phyloP scores from a whole-genome alignment of 2,888 invertebrate genomes.

The Brassicogethes aeneus region DNA sequence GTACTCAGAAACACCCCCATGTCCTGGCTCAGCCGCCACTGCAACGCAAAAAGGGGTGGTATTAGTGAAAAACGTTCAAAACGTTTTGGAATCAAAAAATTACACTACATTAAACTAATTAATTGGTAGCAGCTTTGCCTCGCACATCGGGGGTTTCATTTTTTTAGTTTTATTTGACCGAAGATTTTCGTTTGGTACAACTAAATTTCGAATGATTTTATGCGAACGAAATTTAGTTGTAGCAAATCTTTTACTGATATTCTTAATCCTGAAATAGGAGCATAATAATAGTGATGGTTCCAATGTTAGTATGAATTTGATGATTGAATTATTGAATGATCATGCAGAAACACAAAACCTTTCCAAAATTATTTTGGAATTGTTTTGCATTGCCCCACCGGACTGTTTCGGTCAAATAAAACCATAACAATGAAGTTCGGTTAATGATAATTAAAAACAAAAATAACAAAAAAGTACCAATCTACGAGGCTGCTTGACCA shows the following conservation, averaged over 20 bases:
- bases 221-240: too few relatives aligned
- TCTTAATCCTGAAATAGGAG: slow-evolving; percentile 1
- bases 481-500: slow-evolving; percentile 85
- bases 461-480: slow-evolving; percentile 63
- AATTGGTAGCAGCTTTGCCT: slow-evolving; percentile 40
- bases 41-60: slow-evolving; percentile 9
- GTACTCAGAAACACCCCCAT: slow-evolving; percentile 74
- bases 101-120: too few relatives aligned
- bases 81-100: slow-evolving; percentile 1
- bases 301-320: too few relatives aligned
- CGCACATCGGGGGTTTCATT: slow-evolving; percentile 40
- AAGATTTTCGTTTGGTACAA: too few relatives aligned
- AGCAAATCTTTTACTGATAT: too few relatives aligned
- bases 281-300: too few relatives aligned
- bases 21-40: slow-evolving; percentile 64
- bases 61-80: slow-evolving; percentile 13
- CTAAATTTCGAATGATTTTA: too few relatives aligned
- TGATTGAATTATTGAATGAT: neutral
- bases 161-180: slow-evolving; percentile 7
- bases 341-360: neutral
- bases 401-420: neutral
- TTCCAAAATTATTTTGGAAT: neutral
- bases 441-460: neutral
- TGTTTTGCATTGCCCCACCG: too few relatives aligned
- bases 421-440: neutral